Percentiles rank a stretch among this genome's conserved stretches.
Conservation (phyloP, 2,888 invertebrate species). For the Nudaria mundana region DNA sequence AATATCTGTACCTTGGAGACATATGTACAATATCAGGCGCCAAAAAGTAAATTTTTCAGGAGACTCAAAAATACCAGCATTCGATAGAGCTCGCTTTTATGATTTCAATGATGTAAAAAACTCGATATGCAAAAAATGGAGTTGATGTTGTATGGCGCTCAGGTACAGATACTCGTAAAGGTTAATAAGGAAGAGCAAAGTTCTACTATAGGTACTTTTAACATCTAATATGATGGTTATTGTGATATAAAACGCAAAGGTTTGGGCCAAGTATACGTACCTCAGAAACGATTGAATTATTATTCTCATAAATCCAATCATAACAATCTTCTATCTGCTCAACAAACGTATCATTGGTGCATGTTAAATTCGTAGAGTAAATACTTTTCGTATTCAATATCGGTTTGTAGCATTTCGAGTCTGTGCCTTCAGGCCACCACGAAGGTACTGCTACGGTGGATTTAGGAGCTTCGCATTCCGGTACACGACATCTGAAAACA, state of each 20-base stretch:
- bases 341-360: slow-evolving; percentile 46
- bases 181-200: too few species aligned
- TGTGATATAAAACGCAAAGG: neutral
- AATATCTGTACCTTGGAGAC: too few species aligned
- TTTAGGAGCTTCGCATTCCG: slow-evolving; percentile 51
- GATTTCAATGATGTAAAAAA: too few species aligned
- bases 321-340: slow-evolving; percentile 48
- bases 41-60: too few species aligned
- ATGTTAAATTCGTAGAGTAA: slow-evolving; percentile 40
- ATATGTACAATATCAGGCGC: too few species aligned
- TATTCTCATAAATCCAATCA: slow-evolving; percentile 62
- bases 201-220: too few species aligned
- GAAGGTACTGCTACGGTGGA: slow-evolving; percentile 38
- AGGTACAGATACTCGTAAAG: too few species aligned
- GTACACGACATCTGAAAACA: slow-evolving; percentile 51
- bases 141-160: too few species aligned
- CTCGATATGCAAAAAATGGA: too few species aligned
- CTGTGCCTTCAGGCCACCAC: slow-evolving; percentile 58
- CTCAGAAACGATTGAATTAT: slow-evolving; percentile 58
- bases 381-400: slow-evolving; percentile 36
- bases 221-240: neutral
- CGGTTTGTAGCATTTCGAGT: slow-evolving; percentile 52
- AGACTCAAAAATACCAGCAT: too few species aligned
- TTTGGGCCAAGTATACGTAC: slow-evolving; percentile 31
- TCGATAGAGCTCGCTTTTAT: too few species aligned